Base-by-base conservation (phyloP, 2,888 invertebrate species). In the Myopa testacea region DNA sequence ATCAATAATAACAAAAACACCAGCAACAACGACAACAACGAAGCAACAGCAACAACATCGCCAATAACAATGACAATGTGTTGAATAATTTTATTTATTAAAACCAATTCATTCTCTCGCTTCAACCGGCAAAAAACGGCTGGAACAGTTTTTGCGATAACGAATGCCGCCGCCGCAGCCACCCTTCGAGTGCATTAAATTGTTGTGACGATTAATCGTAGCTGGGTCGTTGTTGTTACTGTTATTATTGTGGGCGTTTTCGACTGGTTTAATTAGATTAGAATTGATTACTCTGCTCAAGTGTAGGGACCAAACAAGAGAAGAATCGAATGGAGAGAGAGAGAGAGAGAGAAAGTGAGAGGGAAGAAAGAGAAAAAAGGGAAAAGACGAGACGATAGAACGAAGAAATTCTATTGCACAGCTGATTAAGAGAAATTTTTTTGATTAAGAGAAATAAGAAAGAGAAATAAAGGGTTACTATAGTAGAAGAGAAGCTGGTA, bases 211-310 rank as follows among this genome's bases (percentile, higher is more conserved):
- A 60, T 60, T 62, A 19, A 40, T 16, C 37, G 75, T 67, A 55
- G 16, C 10, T 50, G 8, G 26, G 50, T 60, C 60, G 26, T 60
- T 60, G 14, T 63, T 63, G 37, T 63, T 60, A 60, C 19, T 26
- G 37, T 63, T 65, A n/a, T 69, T 55, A 50, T 38, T 38, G 75
- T 67, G 69, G 75, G 75, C 75, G 75, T 68, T 40, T 40, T 60
- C 55, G 68, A 60, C 58, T 69, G 40, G 69, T 68, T 75, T 75
- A 60, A 75, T 75, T 75, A 45, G 50, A 75, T 75, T 69, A 75
- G 34, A 68, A 75, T 69, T 75, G 69, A 75, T 38, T 34, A 65
- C 34, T 38, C 4, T 63, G 26, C 10, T 63, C 26, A 26, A 63
- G 62, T 10, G 34, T 63, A 60, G 26, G 16, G n/a, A 55, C 55